phyloP scores from a whole-genome alignment of 2,888 invertebrate species.

The Gastrophysa polygoni region DNA sequence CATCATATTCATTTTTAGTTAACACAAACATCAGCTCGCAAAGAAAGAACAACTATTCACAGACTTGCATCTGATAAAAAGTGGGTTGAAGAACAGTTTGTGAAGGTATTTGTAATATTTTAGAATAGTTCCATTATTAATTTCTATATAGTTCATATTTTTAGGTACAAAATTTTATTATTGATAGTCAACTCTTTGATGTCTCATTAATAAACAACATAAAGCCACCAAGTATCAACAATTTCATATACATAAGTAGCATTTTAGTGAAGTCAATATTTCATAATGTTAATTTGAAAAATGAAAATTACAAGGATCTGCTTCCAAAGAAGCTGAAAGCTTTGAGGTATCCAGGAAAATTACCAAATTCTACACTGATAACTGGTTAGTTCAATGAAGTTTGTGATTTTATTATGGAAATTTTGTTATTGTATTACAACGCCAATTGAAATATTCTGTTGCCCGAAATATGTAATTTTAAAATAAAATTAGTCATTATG shows the following conservation, averaged over 20 bases:
- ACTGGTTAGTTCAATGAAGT: constrained; percentile 11
- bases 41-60: constrained; percentile 27
- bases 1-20: constrained; percentile 11
- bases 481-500: too few relatives aligned
- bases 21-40: constrained; percentile 16
- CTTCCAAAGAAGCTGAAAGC: constrained; percentile 11
- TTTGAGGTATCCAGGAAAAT: constrained; percentile 17
- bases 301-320: constrained; percentile 19
- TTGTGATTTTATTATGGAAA: too few relatives aligned
- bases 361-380: constrained; percentile 15
- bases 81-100: constrained; percentile 28
- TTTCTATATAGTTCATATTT: neutral
- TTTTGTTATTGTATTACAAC: too few relatives aligned
- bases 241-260: constrained; percentile 10
- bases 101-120: constrained; percentile 16
- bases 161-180: constrained; percentile 28
- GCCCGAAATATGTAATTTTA: neutral
- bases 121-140: too few relatives aligned
- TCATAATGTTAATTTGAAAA: constrained; percentile 5
- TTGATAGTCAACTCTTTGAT: constrained; percentile 16
- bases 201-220: constrained; percentile 10
- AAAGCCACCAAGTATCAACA: constrained; percentile 19
- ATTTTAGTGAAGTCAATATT: constrained; percentile 11
- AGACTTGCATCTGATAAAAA: constrained; percentile 24
- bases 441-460: too few relatives aligned